phyloP scores from a whole-genome alignment of 1,140 invertebrate genomes.

The Aphaenogaster ashmeadi region DNA sequence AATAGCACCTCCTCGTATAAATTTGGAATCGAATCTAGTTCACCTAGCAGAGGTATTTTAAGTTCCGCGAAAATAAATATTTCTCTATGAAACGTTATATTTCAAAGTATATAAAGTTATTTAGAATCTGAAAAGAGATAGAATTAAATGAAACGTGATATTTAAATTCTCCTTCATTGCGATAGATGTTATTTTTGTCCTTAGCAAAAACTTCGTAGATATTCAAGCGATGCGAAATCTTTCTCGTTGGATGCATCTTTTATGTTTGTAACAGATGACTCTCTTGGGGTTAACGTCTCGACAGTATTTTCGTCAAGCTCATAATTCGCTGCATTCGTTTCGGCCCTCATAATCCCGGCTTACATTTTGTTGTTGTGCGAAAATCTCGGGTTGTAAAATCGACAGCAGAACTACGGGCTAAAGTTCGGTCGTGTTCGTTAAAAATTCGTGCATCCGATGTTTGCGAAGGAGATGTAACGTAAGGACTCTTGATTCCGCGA shows the following conservation, averaged over 20 bases:
- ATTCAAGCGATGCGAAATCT: neutral
- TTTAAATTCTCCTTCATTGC: neutral
- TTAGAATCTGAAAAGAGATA: neutral
- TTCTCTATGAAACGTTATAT: neutral
- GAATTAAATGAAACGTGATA: neutral
- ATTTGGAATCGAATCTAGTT: neutral
- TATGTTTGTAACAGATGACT: neutral
- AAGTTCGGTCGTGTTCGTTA: neutral
- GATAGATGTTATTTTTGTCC: neutral
- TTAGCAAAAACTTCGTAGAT: neutral
- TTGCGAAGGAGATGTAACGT: neutral
- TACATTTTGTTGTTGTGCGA: neutral
- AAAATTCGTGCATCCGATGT: slow-evolving; percentile 11
- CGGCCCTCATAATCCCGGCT: neutral
- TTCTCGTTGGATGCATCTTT: neutral
- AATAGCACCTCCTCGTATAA: neutral
- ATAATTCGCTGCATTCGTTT: neutral
- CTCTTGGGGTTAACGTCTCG: neutral
- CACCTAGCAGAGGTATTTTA: neutral
- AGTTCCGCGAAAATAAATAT: neutral
- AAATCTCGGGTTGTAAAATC: neutral
- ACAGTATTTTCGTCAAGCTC: neutral
- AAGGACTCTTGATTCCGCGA: slow-evolving; percentile 4
- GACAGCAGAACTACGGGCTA: neutral
- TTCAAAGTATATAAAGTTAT: neutral